Evolutionary conservation across 2,888 invertebrate species (phyloP).

Genomic region (Carcina quercana): DNA sequence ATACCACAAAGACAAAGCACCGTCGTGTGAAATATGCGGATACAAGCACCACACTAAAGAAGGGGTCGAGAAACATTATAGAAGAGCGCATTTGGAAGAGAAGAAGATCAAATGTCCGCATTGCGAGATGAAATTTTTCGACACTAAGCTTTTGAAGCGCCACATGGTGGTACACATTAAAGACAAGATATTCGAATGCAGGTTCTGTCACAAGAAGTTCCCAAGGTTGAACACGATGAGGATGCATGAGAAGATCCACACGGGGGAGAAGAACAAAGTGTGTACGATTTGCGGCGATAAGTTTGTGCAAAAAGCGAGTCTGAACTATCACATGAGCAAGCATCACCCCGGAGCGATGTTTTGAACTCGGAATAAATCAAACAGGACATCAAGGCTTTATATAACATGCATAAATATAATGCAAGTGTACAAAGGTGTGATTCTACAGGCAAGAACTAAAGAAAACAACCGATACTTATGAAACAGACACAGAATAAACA

Average conservation of each 20-base stretch:
- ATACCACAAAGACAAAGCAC: background rate
- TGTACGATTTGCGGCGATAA: constrained; percentile 19
- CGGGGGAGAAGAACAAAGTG: constrained; percentile 15
- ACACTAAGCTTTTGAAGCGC: constrained; percentile 30
- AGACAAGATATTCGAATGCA: constrained; percentile 22
- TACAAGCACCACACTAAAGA: background rate
- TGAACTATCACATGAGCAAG: constrained; percentile 21
- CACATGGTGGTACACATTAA: constrained; percentile 38
- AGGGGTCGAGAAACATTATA: background rate
- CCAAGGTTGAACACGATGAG: constrained; percentile 7
- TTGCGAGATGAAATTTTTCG: constrained; percentile 40
- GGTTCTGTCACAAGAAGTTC: constrained; percentile 26
- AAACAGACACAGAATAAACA: constrained; percentile 46
- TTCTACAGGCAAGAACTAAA: too few relatives aligned
- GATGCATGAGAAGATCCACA: constrained; percentile 14
- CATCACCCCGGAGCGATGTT: constrained; percentile 2
- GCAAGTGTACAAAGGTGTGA: too few relatives aligned
- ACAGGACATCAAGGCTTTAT: too few relatives aligned
- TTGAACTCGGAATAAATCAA: too few relatives aligned
- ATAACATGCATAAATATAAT: too few relatives aligned
- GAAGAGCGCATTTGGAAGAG: constrained; percentile 9
- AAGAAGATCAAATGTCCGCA: constrained; percentile 35
- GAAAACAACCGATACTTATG: constrained; percentile 48
- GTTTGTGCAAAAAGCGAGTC: constrained; percentile 23
- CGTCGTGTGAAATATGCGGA: constrained; percentile 6